A percentile compares a stretch with the other conserved stretches of the same genome.
Evolutionary conservation across 2,113 vertebrate species (phyloP).

Genomic region (Paracanthobrama guichenoti): DNA sequence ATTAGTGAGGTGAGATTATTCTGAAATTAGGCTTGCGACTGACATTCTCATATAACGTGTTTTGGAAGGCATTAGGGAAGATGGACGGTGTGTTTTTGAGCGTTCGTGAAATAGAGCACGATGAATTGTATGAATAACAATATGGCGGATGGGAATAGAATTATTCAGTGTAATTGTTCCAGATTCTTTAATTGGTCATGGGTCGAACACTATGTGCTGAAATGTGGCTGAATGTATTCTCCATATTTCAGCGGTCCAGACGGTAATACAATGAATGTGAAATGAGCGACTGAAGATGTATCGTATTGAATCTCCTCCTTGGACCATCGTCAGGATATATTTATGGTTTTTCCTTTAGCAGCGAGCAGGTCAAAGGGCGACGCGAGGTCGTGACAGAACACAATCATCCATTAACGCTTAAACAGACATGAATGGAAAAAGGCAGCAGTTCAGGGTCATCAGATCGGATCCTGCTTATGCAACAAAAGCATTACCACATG

Average conservation of each 20-base stretch:
- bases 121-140: constrained; percentile 28
- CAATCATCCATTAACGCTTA: constrained; percentile 56
- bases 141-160: not conserved
- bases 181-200: constrained; percentile 18
- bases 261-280: constrained; percentile 47
- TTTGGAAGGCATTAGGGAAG: constrained; percentile 12
- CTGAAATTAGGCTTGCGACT: constrained; percentile 61
- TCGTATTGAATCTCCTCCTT: constrained; percentile 49
- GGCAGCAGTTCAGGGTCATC: constrained; percentile 51
- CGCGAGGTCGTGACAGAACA: constrained; percentile 51
- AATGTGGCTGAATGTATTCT: constrained; percentile 35
- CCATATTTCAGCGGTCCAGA: constrained; percentile 57
- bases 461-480: constrained; percentile 41
- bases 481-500: constrained; percentile 50
- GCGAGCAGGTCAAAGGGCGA: constrained; percentile 47
- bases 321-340: constrained; percentile 50
- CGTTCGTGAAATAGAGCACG: not conserved
- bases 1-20: constrained; percentile 59
- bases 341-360: constrained; percentile 44
- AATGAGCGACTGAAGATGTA: constrained; percentile 41
- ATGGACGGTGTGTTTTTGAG: not conserved
- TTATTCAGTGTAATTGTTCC: constrained; percentile 14
- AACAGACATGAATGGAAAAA: constrained; percentile 48
- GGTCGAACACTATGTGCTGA: not conserved
- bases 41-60: constrained; percentile 57